Base-by-base conservation (phyloP, 2,113 vertebrate species). In the Pipra filicauda region DNA sequence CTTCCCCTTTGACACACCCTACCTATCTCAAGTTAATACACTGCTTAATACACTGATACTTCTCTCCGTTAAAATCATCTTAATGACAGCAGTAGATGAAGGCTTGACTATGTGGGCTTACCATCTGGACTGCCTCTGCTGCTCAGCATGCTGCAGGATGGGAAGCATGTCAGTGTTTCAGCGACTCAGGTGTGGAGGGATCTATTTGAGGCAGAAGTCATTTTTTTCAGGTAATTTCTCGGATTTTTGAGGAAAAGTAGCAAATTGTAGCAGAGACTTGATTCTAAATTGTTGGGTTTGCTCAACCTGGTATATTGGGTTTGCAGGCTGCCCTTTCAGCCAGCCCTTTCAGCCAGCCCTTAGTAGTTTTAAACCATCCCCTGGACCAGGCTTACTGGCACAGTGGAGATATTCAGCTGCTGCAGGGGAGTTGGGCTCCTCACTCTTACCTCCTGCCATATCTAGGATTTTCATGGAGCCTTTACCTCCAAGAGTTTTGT, bases 121-220 rank as follows among this genome's bases (percentile, higher is more conserved):
- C 20, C 69, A 44, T 6, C 43, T 43, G 55, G 69, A 19, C 30
- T 70, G 73, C 43, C 28, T 73, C 27, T 89, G 70, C 74, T 49
- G 77, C 37, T 70, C 28, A 48, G 3, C 0, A 1, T 15, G 55
- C 59, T 78, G 37, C 48, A 62, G 62, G 61, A 48, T 4, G 3
- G 39, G 43, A 55, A 12, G 2, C 15, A 3, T 8, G 33, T 58
- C 21, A 13, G 20, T n/a, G 11, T 46, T 49, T 37, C 73, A 74
- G 59, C 5, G 6, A 1, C 43, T 58, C 22, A 0, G 52, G 28
- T 3, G 1, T 6, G 28, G 24, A 69, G 41, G 48, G 41, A 35
- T 58, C n/a, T 62, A 14, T 82, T 23, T 49, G 69, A 74, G 39
- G 51, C 80, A 74, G 46, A 71, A 81, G 20, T 71, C 0, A 1